A percentile compares a stretch with the other conserved stretches of the same genome.
Conservation (phyloP, 1,140 invertebrate species). For the Venturia canescens region DNA sequence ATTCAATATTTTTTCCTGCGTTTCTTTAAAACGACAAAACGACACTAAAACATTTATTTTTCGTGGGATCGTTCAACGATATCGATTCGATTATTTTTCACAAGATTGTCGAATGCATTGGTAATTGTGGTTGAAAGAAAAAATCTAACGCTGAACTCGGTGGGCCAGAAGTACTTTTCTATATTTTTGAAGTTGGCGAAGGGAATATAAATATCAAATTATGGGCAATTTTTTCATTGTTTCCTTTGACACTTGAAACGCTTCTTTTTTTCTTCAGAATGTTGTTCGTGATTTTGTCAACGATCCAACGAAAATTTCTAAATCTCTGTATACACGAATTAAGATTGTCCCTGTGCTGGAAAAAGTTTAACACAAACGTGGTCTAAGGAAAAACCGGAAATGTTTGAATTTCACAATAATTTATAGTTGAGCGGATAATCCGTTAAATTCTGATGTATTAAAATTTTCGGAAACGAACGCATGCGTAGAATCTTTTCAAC, state of each 20-base stretch:
- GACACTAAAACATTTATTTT: neutral
- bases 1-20: slow-evolving; percentile 34
- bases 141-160: no score
- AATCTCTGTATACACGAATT: no score
- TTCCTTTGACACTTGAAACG: neutral
- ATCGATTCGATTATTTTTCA: neutral
- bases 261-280: neutral
- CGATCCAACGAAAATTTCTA: neutral
- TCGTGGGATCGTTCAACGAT: neutral
- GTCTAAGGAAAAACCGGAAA: neutral
- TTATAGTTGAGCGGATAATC: no score
- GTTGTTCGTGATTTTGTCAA: neutral
- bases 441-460: no score
- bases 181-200: no score
- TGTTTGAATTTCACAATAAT: no score
- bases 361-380: neutral
- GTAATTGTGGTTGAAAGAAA: no score
- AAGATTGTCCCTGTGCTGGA: no score
- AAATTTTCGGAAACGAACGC: no score
- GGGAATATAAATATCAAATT: no score
- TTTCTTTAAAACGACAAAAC: neutral
- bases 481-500: no score
- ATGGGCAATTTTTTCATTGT: slow-evolving; percentile 5
- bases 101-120: no score
- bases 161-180: neutral